Evolutionary conservation across 2,888 invertebrate species (phyloP).

Genomic region (Andrena bucephala): DNA sequence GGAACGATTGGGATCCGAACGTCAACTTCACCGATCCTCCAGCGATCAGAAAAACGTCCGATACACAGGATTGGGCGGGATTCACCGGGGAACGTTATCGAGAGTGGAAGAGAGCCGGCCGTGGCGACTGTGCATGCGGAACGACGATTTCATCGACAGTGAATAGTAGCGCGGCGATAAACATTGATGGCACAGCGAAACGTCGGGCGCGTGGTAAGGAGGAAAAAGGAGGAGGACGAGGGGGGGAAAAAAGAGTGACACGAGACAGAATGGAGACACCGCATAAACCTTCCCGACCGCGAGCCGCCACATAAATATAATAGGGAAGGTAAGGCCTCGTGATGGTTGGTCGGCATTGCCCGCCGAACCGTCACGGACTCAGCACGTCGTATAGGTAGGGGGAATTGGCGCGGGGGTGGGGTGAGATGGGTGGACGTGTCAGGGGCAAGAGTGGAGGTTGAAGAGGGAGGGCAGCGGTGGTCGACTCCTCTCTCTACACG

Average conservation of each 20-base stretch:
- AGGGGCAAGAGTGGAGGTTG: slow-evolving; percentile 70
- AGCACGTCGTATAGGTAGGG: slow-evolving; percentile 72
- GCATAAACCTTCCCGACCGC: slow-evolving; percentile 82
- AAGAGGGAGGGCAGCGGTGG: slow-evolving; percentile 64
- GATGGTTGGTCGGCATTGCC: slow-evolving; percentile 84
- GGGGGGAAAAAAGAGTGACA: slow-evolving; percentile 57
- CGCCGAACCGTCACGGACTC: slow-evolving; percentile 82
- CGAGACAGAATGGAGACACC: slow-evolving; percentile 75
- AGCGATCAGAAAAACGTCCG: not conserved
- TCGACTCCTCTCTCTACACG: slow-evolving; percentile 72
- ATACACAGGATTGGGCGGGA: not conserved
- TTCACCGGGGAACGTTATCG: slow-evolving; percentile 10
- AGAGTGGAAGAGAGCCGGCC: not conserved
- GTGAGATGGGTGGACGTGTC: slow-evolving; percentile 75
- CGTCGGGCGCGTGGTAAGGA: slow-evolving; percentile 34
- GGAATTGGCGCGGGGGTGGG: slow-evolving; percentile 75
- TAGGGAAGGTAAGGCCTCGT: slow-evolving; percentile 83
- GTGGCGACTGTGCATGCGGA: not conserved
- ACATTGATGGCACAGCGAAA: slow-evolving; percentile 36
- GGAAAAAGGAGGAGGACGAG: slow-evolving; percentile 28
- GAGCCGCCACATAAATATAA: slow-evolving; percentile 85
- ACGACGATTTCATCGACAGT: slow-evolving; percentile 49
- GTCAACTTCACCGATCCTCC: slow-evolving; percentile 1
- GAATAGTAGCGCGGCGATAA: slow-evolving; percentile 8
- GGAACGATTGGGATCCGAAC: not conserved